A percentile compares a stretch with the other conserved stretches of the same genome.
Conservation (phyloP, 2,888 invertebrate species). For the Clusia tigrina region DNA sequence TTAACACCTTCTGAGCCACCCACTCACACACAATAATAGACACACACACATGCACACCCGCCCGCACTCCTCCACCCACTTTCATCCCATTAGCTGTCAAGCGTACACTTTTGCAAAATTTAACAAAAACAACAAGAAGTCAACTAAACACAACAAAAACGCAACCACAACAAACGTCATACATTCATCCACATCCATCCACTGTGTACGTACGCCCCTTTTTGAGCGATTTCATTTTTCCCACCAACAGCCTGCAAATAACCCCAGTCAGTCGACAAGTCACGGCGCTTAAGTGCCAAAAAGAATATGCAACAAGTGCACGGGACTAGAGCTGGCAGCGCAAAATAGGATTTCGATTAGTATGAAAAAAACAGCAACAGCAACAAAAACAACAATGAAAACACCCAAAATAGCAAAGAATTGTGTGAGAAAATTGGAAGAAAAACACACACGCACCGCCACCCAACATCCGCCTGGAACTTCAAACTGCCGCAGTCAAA, state of each 20-base stretch:
- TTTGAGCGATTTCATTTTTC: neutral
- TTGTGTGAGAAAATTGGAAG: conserved; percentile 14
- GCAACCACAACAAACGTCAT: conserved; percentile 22
- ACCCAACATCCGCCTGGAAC: too few relatives aligned
- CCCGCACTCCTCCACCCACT: conserved; percentile 19
- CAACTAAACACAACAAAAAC: conserved; percentile 25
- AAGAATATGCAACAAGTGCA: conserved; percentile 31
- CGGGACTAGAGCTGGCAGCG: conserved; percentile 13
- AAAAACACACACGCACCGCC: conserved; percentile 32
- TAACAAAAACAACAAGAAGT: conserved; percentile 51
- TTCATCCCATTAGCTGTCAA: too few relatives aligned
- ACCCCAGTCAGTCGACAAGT: neutral
- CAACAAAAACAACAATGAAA: conserved; percentile 36
- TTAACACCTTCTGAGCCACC: conserved; percentile 57
- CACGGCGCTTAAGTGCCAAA: conserved; percentile 20
- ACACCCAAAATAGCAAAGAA: conserved; percentile 27
- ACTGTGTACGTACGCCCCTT: conserved; percentile 6
- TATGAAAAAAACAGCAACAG: conserved; percentile 14
- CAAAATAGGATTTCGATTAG: conserved; percentile 28
- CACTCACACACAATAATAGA: conserved; percentile 49
- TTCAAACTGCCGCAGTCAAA: neutral
- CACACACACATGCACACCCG: conserved; percentile 30
- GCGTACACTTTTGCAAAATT: conserved; percentile 54
- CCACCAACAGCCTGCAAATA: neutral
- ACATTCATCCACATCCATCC: neutral